Evolutionary conservation across 2,797 vertebrate genomes (phyloP).

Genomic region (Sebastes cheni): DNA sequence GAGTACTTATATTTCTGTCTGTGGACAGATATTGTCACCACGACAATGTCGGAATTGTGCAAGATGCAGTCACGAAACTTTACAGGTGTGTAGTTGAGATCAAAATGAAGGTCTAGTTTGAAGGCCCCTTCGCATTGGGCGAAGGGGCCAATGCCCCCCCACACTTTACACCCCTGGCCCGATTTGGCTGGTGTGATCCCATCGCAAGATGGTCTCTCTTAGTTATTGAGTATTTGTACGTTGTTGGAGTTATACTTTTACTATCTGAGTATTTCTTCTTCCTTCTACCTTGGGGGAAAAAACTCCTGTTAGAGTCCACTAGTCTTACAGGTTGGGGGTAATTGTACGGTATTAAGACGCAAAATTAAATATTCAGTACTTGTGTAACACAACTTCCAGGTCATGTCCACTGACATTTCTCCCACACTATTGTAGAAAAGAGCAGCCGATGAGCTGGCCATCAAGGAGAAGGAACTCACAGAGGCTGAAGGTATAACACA

Average conservation of each 20-base stretch:
- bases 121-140: no score
- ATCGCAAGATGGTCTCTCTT: background rate
- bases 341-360: background rate
- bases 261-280: background rate
- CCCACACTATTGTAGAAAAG: background rate
- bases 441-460: background rate
- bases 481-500: slow-evolving; percentile 25
- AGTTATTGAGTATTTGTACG: background rate
- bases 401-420: background rate
- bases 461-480: accelerated
- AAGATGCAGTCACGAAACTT: background rate
- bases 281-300: background rate
- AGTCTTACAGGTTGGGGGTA: background rate
- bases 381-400: background rate
- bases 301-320: background rate
- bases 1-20: background rate
- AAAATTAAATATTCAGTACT: background rate
- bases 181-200: no score
- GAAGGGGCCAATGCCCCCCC: no score
- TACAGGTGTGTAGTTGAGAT: background rate
- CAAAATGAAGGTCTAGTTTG: background rate
- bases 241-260: background rate
- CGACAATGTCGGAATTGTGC: background rate
- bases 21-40: background rate
- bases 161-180: no score